These are phyloP conservation scores for Synanthedon myopaeformis DNA, from an alignment of 2,888 invertebrate species.

Conservation along the genomic window DNA sequence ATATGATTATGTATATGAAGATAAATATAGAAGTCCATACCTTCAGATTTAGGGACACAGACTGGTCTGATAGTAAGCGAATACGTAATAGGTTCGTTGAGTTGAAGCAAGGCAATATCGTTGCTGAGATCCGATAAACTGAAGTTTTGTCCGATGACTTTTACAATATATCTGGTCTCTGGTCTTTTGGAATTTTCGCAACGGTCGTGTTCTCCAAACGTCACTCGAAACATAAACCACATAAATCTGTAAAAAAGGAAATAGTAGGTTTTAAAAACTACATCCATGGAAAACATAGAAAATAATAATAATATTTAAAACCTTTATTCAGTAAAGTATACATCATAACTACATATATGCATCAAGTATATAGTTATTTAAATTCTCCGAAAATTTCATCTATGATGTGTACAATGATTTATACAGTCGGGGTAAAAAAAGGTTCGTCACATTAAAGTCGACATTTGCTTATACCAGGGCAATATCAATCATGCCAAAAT, in stretches of 20 bases:
- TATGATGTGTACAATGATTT: too few species aligned
- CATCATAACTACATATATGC: too few species aligned
- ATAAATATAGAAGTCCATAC: constrained; percentile 35
- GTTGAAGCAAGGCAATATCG: constrained; percentile 82
- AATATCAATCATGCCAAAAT: too few species aligned
- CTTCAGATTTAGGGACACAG: constrained; percentile 75
- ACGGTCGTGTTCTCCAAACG: constrained; percentile 88
- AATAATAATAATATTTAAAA: too few species aligned
- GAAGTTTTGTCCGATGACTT: constrained; percentile 82
- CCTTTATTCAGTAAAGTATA: too few species aligned
- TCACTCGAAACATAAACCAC: constrained; percentile 91
- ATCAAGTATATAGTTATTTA: too few species aligned
- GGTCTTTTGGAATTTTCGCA: constrained; percentile 76
- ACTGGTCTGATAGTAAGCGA: constrained; percentile 83
- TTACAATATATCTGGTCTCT: constrained; percentile 78
- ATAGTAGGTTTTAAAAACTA: not conserved
- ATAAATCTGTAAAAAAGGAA: constrained; percentile 74
- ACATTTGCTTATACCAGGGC: too few species aligned
- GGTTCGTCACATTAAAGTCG: too few species aligned
- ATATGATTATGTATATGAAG: not conserved
- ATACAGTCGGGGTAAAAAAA: too few species aligned
- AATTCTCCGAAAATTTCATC: too few species aligned
- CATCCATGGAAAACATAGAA: too few species aligned
- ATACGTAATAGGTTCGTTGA: constrained; percentile 82
- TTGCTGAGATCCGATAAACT: constrained; percentile 85